A percentile compares a stretch with the other conserved stretches of the same genome.
These are phyloP conservation scores for Pyrocephalus nanus DNA, from an alignment of 2,797 vertebrate genomes.

Conservation along the genomic window DNA sequence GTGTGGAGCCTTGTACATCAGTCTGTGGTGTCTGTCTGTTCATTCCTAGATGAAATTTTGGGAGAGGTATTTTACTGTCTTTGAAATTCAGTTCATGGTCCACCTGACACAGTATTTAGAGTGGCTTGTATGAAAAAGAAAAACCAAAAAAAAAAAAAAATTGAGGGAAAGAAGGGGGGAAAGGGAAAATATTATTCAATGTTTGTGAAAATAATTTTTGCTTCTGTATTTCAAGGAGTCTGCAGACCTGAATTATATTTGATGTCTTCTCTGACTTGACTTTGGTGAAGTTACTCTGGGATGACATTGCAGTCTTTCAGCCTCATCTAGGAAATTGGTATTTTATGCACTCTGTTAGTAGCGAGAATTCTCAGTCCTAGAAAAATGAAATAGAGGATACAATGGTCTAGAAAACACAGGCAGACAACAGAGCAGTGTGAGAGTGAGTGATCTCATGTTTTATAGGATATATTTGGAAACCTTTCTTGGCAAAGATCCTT, in stretches of 20 bases:
- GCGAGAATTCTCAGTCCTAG: not conserved
- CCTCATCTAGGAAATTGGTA: not conserved
- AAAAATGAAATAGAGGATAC: not conserved
- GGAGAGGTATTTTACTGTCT: not conserved
- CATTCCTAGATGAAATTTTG: not conserved
- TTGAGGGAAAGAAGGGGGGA: rapidly evolving
- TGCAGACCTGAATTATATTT: not conserved
- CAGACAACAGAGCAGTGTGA: not conserved
- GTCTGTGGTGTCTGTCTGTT: not conserved
- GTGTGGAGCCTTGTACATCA: not conserved
- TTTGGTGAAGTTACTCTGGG: not conserved
- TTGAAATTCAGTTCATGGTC: not conserved
- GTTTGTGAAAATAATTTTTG: not conserved
- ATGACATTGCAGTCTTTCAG: not conserved
- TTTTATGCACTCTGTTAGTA: not conserved
- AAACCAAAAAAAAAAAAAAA: not conserved
- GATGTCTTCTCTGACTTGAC: not conserved
- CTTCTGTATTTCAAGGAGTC: not conserved
- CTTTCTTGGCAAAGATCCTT: not conserved
- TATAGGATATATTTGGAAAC: not conserved
- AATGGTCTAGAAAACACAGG: not conserved
- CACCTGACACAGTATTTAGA: not conserved
- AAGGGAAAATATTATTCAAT: not conserved
- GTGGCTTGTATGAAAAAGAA: not conserved
- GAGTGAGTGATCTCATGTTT: not conserved